phyloP scores from a whole-genome alignment of 2,797 vertebrate species.

The Ambastaia sidthimunki region DNA sequence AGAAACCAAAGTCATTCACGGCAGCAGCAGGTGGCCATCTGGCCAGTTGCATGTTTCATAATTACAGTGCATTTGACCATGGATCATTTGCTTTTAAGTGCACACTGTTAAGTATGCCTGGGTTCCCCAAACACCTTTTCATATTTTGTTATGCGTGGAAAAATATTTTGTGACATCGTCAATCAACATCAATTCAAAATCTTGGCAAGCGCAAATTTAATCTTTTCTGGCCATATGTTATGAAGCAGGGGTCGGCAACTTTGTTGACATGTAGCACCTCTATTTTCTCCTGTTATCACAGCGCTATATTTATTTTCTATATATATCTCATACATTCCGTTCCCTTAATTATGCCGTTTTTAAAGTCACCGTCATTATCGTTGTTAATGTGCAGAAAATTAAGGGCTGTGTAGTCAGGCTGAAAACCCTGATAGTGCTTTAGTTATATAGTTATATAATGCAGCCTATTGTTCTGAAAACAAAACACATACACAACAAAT shows the following conservation, averaged over 20 bases:
- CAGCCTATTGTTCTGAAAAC: background rate
- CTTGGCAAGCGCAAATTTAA: background rate
- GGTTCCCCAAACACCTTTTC: slow-evolving; percentile 13
- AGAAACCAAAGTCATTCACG: slow-evolving; percentile 26
- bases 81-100: background rate
- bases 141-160: background rate
- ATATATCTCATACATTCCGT: background rate
- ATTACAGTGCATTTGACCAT: slow-evolving; percentile 9
- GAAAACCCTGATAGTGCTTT: background rate
- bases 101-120: background rate
- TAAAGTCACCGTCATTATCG: background rate
- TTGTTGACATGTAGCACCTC: background rate
- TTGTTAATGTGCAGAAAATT: background rate
- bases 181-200: slow-evolving; percentile 10
- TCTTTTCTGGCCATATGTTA: background rate
- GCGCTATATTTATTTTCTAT: background rate
- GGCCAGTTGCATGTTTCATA: slow-evolving; percentile 31
- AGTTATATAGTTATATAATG: background rate
- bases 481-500: background rate
- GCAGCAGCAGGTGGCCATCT: slow-evolving; percentile 30
- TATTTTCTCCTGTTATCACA: background rate
- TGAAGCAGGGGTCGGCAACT: background rate
- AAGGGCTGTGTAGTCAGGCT: background rate
- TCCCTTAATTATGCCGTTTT: background rate
- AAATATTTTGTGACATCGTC: background rate